Evolutionary conservation across 1,140 invertebrate species (phyloP), one percentile per base, ranked within the genome.

Genomic region (Drosophila erecta): DNA sequence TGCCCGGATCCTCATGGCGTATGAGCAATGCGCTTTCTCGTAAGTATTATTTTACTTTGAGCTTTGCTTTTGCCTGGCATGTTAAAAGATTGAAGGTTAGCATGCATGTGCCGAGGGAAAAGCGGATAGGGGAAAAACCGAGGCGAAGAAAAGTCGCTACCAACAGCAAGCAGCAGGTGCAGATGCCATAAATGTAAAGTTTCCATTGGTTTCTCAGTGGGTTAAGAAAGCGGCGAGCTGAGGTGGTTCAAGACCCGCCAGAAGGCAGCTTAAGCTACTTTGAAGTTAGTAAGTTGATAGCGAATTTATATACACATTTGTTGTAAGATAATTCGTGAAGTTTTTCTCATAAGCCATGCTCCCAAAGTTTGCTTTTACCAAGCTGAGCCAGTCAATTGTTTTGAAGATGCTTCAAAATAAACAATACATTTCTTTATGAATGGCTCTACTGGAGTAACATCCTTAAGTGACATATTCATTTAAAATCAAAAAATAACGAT

Each of bases 141-240:
- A 30, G 49, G n/a, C 15, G 24, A 40, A 56, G 62, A 37, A 15
- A 30, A 30, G 30, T 8, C 30, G 30, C 7, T 0, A 30, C 30
- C 30, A 30, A 30, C 30, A 30, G 7, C 30, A 10, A 30, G 40
- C 24, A 64, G 64, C 81, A 81, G 81, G 60, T 87, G 83, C 83
- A 87, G 83, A 67, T 79, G 83, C 75, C 83, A 81, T 86, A 87
- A 87, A 86, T 85, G 83, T 81, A 61, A 78, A 81, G 67, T 85
- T 83, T 76, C 44, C 51, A 33, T 66, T 66, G n/a, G 33, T 4
- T 11, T 41, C 37, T 70, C n/a, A 43, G 22, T 44, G 51, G 56
- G 56, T 47, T 55, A 33, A 40, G 51, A 33, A 40, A 8, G 30
- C 51, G 30, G 37, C 14, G 24, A 55, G n/a, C 4, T 33, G 0